Percentiles rank a stretch among this genome's conserved stretches.
These are phyloP conservation scores for Eretmochelys imbricata DNA, from an alignment of 2,113 vertebrate genomes.

Conservation along the genomic window DNA sequence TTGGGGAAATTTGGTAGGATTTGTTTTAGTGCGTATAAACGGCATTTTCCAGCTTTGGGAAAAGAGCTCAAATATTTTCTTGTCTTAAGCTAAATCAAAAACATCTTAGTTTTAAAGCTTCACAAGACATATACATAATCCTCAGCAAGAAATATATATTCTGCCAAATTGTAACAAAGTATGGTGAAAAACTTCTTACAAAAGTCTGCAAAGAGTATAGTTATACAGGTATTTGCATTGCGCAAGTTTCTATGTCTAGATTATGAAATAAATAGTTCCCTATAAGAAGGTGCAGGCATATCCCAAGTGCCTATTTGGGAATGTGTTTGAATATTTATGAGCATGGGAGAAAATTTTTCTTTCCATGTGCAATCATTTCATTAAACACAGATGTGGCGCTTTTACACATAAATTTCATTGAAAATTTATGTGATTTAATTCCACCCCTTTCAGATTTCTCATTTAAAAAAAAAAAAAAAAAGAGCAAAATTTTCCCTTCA, in stretches of 20 bases:
- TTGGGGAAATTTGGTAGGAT: not conserved
- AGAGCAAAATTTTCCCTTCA: not conserved
- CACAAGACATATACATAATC: not conserved
- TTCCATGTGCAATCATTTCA: not conserved
- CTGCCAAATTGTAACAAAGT: not conserved
- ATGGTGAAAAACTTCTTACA: not conserved
- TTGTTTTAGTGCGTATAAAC: not conserved
- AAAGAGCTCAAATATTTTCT: not conserved
- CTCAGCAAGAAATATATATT: not conserved
- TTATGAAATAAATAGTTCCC: not conserved
- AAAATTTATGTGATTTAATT: not conserved
- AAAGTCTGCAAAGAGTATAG: not conserved
- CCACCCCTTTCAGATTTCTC: not conserved
- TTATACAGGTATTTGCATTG: not conserved
- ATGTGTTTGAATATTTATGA: not conserved
- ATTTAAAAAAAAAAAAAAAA: not conserved
- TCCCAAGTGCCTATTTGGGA: not conserved
- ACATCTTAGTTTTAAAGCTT: not conserved
- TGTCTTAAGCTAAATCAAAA: not conserved
- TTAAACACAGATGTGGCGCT: not conserved
- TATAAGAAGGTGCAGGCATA: not conserved
- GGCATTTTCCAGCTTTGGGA: not conserved
- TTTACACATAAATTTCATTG: conserved; percentile 5
- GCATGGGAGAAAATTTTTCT: not conserved
- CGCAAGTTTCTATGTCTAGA: not conserved